Conservation (phyloP, 1,140 invertebrate genomes). For the Venturia canescens region DNA sequence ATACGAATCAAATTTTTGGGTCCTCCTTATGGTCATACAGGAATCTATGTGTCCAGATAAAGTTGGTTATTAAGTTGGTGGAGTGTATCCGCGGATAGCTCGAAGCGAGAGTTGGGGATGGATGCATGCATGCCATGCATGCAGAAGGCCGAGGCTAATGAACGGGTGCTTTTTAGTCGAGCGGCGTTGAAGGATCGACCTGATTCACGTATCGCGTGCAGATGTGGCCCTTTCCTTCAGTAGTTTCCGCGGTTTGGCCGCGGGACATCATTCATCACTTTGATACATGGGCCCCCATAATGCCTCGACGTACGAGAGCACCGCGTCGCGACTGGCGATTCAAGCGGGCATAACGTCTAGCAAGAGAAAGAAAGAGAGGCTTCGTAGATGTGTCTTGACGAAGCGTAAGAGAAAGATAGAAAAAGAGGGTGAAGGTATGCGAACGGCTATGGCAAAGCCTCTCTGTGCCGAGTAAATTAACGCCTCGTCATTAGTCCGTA, state of each 20-base stretch:
- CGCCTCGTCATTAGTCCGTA: slow-evolving; percentile 69
- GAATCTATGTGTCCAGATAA: not conserved
- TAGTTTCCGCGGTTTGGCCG: slow-evolving; percentile 51
- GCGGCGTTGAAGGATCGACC: slow-evolving; percentile 63
- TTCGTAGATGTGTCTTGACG: slow-evolving; percentile 59
- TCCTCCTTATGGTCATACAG: too few species aligned
- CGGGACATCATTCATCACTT: slow-evolving; percentile 68
- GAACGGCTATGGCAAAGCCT: slow-evolving; percentile 30
- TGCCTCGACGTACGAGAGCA: slow-evolving; percentile 50
- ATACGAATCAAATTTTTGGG: too few species aligned
- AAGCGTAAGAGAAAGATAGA: slow-evolving; percentile 12
- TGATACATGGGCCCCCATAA: slow-evolving; percentile 67
- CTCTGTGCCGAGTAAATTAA: slow-evolving; percentile 64
- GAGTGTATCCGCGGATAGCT: not conserved
- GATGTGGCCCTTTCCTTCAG: slow-evolving; percentile 52
- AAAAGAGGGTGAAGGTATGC: not conserved
- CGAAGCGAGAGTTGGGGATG: not conserved
- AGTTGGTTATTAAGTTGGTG: slow-evolving; percentile 1
- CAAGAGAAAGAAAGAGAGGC: slow-evolving; percentile 11
- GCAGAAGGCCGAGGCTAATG: slow-evolving; percentile 53
- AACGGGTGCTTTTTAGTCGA: slow-evolving; percentile 62
- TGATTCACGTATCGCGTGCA: slow-evolving; percentile 67
- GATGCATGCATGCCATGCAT: slow-evolving; percentile 39
- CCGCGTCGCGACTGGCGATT: slow-evolving; percentile 49
- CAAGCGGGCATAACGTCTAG: slow-evolving; percentile 53